phyloP scores from a whole-genome alignment of 2,888 invertebrate species.

The Rotaria magnacalcarata region DNA sequence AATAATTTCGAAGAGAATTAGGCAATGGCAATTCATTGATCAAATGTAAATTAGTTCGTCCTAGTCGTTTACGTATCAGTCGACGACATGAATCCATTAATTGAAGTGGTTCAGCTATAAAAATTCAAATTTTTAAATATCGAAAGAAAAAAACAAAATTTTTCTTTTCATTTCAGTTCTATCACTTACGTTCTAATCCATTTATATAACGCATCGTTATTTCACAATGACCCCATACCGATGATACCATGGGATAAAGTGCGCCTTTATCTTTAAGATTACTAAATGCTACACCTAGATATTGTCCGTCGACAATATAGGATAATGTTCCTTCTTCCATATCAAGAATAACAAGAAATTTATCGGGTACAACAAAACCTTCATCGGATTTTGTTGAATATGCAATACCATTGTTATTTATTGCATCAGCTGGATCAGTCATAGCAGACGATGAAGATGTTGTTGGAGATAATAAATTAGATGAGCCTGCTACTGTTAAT shows the following conservation, averaged over 20 bases:
- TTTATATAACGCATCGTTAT: constrained; percentile 98
- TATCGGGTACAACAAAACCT: constrained; percentile 70
- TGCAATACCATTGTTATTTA: constrained; percentile 64
- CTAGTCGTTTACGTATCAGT: constrained; percentile 88
- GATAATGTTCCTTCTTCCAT: constrained; percentile 99
- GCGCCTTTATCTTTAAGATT: constrained; percentile 80
- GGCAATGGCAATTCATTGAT: constrained; percentile 56
- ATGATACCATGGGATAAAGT: constrained; percentile 92
- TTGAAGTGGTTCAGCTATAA: constrained; percentile 88
- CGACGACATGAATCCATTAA: constrained; percentile 94
- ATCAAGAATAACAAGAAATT: constrained; percentile 76
- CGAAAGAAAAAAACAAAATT: too few relatives aligned
- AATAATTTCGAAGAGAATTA: constrained; percentile 55
- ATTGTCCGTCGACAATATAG: constrained; percentile 92
- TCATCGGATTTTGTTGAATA: constrained; percentile 93
- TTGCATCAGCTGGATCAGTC: constrained; percentile 48
- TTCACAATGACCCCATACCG: constrained; percentile 99
- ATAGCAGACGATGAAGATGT: background rate
- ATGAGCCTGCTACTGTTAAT: constrained; percentile 49
- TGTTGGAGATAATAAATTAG: constrained; percentile 54
- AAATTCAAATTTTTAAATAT: too few relatives aligned
- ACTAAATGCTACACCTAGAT: constrained; percentile 83
- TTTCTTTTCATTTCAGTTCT: too few relatives aligned
- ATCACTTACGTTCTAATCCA: constrained; percentile 72
- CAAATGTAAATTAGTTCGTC: constrained; percentile 63